Percentiles rank a stretch among this genome's conserved stretches.
These are phyloP conservation scores for Pseudanteris insignis DNA, from an alignment of 2,888 invertebrate genomes.

Conservation along the genomic window DNA sequence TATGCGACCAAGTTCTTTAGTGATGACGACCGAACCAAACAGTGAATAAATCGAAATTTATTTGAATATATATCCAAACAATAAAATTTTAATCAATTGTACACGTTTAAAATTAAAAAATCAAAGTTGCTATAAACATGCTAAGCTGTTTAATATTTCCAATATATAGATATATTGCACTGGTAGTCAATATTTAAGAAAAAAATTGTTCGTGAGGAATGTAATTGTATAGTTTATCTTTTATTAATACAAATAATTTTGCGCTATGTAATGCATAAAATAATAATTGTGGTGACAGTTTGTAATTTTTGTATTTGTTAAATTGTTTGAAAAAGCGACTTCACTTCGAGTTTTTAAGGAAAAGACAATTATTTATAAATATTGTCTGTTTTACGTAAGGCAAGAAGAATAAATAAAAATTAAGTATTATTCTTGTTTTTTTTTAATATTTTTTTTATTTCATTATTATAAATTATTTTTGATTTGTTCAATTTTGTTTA, in stretches of 20 bases:
- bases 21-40: slow-evolving; percentile 55
- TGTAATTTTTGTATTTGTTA: slow-evolving; percentile 43
- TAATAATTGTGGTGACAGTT: slow-evolving; percentile 29
- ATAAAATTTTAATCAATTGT: slow-evolving; percentile 6
- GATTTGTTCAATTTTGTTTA: too few species aligned
- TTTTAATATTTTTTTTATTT: not conserved
- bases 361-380: not conserved
- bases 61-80: not conserved
- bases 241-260: slow-evolving; percentile 15
- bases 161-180: slow-evolving; percentile 2
- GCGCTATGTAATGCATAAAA: slow-evolving; percentile 14
- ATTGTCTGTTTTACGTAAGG: too few species aligned
- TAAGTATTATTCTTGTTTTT: not conserved
- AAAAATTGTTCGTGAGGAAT: too few species aligned
- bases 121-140: slow-evolving; percentile 13
- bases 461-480: too few species aligned
- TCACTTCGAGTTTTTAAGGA: not conserved
- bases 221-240: slow-evolving; percentile 3
- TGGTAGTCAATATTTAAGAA: slow-evolving; percentile 1
- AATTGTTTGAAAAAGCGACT: slow-evolving; percentile 36
- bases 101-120: slow-evolving; percentile 12
- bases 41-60: slow-evolving; percentile 41
- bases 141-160: slow-evolving; percentile 10
- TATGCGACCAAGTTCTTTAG: slow-evolving; percentile 67
- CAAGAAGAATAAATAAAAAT: too few species aligned